These are phyloP conservation scores for Chrysogorgia sp. DNA, from an alignment of 92 coral and sea anemone genomes.

Conservation along the genomic window DNA sequence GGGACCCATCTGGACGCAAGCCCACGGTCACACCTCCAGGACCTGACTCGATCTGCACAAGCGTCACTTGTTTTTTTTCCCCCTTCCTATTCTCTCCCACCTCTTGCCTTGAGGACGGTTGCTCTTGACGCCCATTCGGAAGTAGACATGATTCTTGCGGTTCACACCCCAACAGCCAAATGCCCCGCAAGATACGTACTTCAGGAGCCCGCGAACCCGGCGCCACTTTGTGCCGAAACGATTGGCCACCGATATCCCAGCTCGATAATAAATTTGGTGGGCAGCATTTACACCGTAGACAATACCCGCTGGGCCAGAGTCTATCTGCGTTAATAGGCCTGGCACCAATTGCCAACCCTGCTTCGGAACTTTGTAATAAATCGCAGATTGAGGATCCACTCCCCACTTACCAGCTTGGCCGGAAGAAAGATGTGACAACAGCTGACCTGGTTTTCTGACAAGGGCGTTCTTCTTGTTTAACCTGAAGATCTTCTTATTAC, in stretches of 20 bases:
- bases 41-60: constrained; percentile 31
- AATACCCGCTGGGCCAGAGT: constrained; percentile 63
- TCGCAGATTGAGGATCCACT: neutral
- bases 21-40: constrained; percentile 29
- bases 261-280: constrained; percentile 38
- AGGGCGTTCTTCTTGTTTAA: constrained; percentile 2
- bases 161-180: constrained; percentile 35
- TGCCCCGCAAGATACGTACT: constrained; percentile 31
- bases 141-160: constrained; percentile 34
- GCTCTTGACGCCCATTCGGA: constrained; percentile 17
- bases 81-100: constrained; percentile 10
- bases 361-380: neutral
- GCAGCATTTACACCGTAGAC: constrained; percentile 46
- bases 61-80: neutral
- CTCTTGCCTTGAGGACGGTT: constrained; percentile 4
- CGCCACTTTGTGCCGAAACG: neutral
- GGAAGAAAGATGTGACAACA: constrained; percentile 5
- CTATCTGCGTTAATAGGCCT: constrained; percentile 43
- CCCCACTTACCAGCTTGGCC: constrained; percentile 43
- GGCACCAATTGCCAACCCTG: constrained; percentile 32
- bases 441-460: neutral
- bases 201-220: neutral
- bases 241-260: constrained; percentile 43
- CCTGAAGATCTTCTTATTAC: neutral
- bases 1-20: constrained; percentile 13